A percentile compares a stretch with the other conserved stretches of the same genome.
phyloP scores from a whole-genome alignment of 2,888 invertebrate genomes.

The Diachrysia chrysitis region DNA sequence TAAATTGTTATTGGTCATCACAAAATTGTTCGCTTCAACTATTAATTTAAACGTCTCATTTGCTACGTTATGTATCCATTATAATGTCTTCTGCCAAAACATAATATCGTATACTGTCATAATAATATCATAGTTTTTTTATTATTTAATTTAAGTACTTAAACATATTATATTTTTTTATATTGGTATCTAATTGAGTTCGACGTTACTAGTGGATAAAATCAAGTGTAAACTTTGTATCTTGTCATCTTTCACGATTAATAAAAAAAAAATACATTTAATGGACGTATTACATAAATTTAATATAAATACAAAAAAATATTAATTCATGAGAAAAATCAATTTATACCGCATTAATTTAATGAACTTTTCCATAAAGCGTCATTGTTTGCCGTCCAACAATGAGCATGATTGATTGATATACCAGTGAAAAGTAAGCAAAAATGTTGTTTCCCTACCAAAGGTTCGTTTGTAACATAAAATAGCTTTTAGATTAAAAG shows the following conservation, averaged over 20 bases:
- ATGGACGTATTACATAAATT: too few relatives aligned
- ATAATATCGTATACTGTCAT: too few relatives aligned
- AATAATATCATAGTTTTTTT: too few relatives aligned
- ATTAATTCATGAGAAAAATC: neutral
- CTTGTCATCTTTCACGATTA: too few relatives aligned
- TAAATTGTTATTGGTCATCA: neutral
- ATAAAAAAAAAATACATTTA: too few relatives aligned
- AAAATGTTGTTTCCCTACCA: constrained; percentile 70
- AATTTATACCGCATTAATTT: constrained; percentile 14
- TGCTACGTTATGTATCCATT: neutral
- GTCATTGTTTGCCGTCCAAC: constrained; percentile 55
- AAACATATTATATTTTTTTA: too few relatives aligned
- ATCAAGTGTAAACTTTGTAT: too few relatives aligned
- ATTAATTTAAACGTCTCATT: neutral
- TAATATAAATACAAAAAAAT: too few relatives aligned
- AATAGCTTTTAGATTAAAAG: constrained; percentile 86
- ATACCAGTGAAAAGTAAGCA: constrained; percentile 51
- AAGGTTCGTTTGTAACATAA: constrained; percentile 73
- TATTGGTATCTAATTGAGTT: too few relatives aligned
- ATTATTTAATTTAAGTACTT: too few relatives aligned
- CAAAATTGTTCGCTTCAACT: neutral
- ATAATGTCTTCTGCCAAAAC: neutral
- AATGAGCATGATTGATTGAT: constrained; percentile 71
- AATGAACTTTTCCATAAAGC: constrained; percentile 34
- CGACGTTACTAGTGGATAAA: too few relatives aligned